These are phyloP conservation scores for Daboia siamensis DNA, from an alignment of 2,113 vertebrate genomes.

Conservation along the genomic window DNA sequence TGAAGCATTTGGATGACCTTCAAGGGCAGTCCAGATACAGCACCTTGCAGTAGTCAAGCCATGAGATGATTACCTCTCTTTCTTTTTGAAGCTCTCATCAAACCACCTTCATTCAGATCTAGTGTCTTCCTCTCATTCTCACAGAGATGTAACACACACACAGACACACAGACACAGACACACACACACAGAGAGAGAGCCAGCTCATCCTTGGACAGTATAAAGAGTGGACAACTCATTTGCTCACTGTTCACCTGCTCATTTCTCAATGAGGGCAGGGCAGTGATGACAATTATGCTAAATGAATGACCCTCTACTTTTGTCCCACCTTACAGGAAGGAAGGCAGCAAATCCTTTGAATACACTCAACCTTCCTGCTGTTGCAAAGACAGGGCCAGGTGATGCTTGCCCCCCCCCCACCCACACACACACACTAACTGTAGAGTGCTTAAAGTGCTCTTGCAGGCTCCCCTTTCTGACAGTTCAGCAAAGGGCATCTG, in stretches of 20 bases:
- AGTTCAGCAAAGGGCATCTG: neutral
- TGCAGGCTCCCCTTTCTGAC: neutral
- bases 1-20: neutral
- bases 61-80: neutral
- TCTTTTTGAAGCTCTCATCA: neutral
- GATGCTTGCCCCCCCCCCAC: neutral
- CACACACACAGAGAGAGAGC: neutral
- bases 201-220: neutral
- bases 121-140: neutral
- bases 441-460: neutral
- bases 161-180: no score
- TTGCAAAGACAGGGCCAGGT: neutral
- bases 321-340: no score
- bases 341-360: neutral
- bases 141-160: neutral
- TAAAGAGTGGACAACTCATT: no score
- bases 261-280: no score
- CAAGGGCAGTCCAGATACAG: neutral
- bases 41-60: neutral
- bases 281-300: no score
- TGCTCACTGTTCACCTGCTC: no score
- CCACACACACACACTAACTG: no score
- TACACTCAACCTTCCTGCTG: neutral
- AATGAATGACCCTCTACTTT: no score
- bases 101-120: neutral